Percentiles rank a stretch among this genome's conserved stretches.
Conservation (phyloP, 2,113 vertebrate species). For the Otus sunia region DNA sequence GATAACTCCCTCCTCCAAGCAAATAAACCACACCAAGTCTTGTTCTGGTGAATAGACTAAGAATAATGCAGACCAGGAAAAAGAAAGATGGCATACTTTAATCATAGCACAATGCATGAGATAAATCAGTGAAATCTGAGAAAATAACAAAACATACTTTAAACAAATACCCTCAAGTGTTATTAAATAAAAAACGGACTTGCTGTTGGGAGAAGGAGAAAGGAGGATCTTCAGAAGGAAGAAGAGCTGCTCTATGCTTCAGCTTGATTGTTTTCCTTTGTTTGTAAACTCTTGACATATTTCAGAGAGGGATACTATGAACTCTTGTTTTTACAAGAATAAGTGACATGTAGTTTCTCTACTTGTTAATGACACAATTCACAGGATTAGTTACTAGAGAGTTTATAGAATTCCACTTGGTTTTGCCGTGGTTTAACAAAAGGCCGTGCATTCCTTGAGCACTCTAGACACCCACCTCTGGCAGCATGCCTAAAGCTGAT, state of each 20-base stretch:
- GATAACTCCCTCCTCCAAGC: background rate
- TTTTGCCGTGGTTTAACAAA: conserved; percentile 11
- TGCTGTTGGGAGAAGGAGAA: background rate
- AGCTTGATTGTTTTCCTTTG: background rate
- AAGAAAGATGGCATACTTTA: background rate
- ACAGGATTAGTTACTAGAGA: background rate
- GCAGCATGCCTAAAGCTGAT: background rate
- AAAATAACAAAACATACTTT: background rate
- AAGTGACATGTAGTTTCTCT: background rate
- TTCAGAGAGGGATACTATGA: background rate
- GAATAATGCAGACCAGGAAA: background rate
- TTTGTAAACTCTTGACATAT: background rate
- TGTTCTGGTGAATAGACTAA: background rate
- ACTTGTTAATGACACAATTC: background rate
- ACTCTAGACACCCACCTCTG: background rate
- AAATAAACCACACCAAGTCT: background rate
- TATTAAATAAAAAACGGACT: background rate
- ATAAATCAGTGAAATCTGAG: background rate
- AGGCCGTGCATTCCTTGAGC: background rate
- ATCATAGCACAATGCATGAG: background rate
- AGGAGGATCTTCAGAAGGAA: background rate
- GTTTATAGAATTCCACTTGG: background rate
- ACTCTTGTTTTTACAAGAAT: background rate
- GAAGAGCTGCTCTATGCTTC: background rate
- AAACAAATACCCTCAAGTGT: background rate